Evolutionary conservation across 1,140 invertebrate genomes (phyloP).

Genomic region (Bombus superbus): DNA sequence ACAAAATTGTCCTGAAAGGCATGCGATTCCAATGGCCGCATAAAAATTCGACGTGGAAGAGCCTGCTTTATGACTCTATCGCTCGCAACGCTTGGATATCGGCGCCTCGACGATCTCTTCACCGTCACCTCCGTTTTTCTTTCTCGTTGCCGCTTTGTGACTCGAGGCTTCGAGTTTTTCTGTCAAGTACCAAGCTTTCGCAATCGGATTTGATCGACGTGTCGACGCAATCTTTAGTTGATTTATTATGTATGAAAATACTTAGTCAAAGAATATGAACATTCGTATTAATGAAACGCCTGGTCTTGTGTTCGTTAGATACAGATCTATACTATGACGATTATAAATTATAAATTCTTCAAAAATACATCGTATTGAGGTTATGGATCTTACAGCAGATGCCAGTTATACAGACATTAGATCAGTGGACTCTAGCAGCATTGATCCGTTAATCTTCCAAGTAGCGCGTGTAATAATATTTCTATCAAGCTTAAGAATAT

Average conservation of each 20-base stretch:
- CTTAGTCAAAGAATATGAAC: not conserved
- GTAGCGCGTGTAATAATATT: not conserved
- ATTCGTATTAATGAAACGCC: no score
- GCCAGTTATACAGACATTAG: not conserved
- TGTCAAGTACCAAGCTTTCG: no score
- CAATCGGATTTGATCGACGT: not conserved
- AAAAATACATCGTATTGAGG: not conserved
- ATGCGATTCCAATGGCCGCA: conserved; percentile 17
- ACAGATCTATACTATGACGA: not conserved
- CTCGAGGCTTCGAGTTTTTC: not conserved
- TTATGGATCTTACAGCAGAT: not conserved
- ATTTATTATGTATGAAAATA: not conserved
- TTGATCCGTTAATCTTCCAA: not conserved
- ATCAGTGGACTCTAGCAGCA: not conserved
- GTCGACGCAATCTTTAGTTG: not conserved
- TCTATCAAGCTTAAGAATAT: not conserved
- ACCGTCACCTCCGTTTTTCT: not conserved
- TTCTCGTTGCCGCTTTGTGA: not conserved
- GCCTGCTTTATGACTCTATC: conserved; percentile 48
- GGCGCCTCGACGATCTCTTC: not conserved
- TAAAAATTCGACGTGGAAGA: conserved; percentile 35
- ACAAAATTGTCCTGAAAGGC: conserved; percentile 51
- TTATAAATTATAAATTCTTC: no score
- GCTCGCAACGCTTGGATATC: not conserved
- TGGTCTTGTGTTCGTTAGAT: not conserved